A percentile compares a stretch with the other conserved stretches of the same genome.
phyloP scores from a whole-genome alignment of 2,797 vertebrate species.

The Poeciliopsis turneri region DNA sequence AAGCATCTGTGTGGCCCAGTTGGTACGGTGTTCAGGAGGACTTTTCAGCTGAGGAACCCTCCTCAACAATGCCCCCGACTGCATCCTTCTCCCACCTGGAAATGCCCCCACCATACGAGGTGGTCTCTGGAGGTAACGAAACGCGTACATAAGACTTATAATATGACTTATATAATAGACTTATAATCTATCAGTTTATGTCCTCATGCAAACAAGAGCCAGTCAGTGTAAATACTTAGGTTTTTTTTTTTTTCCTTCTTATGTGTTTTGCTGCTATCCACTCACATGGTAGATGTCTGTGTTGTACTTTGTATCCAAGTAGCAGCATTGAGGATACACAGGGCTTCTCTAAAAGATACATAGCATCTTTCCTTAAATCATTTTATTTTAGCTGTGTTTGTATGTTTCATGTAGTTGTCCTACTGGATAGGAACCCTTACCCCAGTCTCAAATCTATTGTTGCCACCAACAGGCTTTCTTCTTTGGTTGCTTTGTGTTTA shows the following conservation, averaged over 20 bases:
- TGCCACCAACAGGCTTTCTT: background rate
- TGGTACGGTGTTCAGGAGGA: conserved; percentile 87
- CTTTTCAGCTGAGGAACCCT: conserved; percentile 81
- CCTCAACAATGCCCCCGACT: conserved; percentile 80
- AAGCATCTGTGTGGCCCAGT: conserved; percentile 85
- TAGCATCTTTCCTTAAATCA: background rate
- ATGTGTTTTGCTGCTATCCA: background rate
- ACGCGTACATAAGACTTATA: background rate
- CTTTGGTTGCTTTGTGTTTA: background rate
- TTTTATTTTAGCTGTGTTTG: background rate
- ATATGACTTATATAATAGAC: no score
- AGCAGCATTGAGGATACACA: background rate
- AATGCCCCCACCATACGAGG: conserved; percentile 87
- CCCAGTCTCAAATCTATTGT: background rate
- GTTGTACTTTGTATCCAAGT: background rate
- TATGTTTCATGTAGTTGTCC: background rate
- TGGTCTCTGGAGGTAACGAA: conserved; percentile 82
- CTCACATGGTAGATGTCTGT: background rate
- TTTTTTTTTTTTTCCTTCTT: background rate
- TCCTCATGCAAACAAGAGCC: background rate
- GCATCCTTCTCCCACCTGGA: conserved; percentile 84
- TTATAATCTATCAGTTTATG: background rate
- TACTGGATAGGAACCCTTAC: background rate
- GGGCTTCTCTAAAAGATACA: background rate
- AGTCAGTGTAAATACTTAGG: background rate